A percentile compares a stretch with the other conserved stretches of the same genome.
phyloP scores from a whole-genome alignment of 2,888 invertebrate species.

The Hyppa rectilinea region DNA sequence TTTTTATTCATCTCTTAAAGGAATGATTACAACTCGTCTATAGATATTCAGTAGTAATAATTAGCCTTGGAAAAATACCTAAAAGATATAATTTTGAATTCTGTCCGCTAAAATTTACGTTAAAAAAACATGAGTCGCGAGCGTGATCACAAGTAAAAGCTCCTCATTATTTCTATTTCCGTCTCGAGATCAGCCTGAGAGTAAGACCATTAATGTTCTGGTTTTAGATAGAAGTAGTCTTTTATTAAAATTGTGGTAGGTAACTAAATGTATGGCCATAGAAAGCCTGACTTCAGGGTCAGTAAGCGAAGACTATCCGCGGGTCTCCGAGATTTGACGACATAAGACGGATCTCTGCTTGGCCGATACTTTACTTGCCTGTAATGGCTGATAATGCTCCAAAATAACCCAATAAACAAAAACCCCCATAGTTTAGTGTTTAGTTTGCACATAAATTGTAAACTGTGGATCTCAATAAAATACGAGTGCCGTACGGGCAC shows the following conservation, averaged over 20 bases:
- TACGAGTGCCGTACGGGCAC: neutral
- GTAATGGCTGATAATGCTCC: neutral
- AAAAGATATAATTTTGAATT: constrained; percentile 2
- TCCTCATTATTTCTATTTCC: constrained; percentile 23
- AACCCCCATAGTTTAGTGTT: neutral
- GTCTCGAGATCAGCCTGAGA: constrained; percentile 1
- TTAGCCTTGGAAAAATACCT: neutral
- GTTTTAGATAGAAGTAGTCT: neutral
- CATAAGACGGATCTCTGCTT: constrained; percentile 3
- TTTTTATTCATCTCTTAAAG: neutral
- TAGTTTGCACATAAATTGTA: neutral
- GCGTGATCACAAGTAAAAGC: constrained; percentile 18
- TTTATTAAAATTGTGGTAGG: neutral
- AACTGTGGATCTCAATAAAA: neutral
- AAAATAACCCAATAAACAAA: too few species aligned
- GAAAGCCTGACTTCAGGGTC: neutral
- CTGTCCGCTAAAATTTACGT: neutral
- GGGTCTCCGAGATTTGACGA: neutral
- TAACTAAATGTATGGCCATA: neutral
- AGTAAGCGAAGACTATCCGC: neutral
- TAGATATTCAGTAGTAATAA: neutral
- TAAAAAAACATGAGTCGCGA: neutral
- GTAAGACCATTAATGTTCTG: constrained; percentile 14
- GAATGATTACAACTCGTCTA: neutral
- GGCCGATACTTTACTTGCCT: too few species aligned